phyloP scores from a whole-genome alignment of 2,797 vertebrate genomes.

The Sebastiscus tertius region DNA sequence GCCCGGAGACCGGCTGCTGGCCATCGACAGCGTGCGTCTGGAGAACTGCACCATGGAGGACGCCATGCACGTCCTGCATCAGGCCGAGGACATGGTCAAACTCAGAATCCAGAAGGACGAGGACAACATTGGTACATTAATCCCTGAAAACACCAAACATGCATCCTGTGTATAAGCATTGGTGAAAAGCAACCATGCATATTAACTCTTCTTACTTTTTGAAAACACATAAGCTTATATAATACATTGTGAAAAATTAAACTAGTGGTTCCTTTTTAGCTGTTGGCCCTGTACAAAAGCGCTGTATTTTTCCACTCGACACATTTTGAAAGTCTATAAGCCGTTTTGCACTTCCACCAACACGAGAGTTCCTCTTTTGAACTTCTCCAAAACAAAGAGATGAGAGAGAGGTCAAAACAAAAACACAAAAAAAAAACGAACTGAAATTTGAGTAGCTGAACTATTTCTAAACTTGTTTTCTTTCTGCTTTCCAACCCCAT shows the following conservation, averaged over 20 bases:
- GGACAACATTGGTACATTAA: slow-evolving; percentile 91
- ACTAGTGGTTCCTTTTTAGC: background rate
- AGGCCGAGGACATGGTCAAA: slow-evolving; percentile 97
- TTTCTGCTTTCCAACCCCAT: background rate
- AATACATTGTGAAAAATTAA: background rate
- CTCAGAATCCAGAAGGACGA: slow-evolving; percentile 97
- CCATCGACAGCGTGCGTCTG: slow-evolving; percentile 95
- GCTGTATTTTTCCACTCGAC: background rate
- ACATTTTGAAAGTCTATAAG: background rate
- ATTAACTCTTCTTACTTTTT: background rate
- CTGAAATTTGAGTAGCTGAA: background rate
- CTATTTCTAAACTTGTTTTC: background rate
- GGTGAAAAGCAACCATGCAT: background rate
- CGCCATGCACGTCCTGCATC: slow-evolving; percentile 93
- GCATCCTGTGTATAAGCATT: background rate
- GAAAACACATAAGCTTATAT: background rate
- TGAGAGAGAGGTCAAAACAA: background rate
- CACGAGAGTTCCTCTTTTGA: background rate
- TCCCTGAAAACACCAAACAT: background rate
- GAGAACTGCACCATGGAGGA: slow-evolving; percentile 97
- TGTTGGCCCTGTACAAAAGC: background rate
- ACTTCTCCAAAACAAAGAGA: background rate
- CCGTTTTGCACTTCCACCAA: background rate
- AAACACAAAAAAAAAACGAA: background rate
- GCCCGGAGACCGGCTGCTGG: slow-evolving; percentile 95